phyloP scores from a whole-genome alignment of 2,797 vertebrate genomes.

The Anableps anableps region DNA sequence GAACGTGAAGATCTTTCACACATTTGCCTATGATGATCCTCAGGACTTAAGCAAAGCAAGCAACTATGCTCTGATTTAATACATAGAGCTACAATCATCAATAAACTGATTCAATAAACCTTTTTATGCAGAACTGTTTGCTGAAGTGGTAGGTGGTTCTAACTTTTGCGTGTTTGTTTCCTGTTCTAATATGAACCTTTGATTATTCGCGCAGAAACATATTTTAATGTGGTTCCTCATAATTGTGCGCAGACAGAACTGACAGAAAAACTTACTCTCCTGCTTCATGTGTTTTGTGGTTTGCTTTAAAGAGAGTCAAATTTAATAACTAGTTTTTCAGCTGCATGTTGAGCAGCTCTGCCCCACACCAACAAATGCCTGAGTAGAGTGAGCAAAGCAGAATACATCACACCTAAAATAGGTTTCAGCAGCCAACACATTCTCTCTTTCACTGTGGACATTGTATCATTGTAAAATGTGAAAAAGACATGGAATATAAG shows the following conservation, averaged over 20 bases:
- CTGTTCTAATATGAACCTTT: background rate
- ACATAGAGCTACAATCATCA: background rate
- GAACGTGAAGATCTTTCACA: background rate
- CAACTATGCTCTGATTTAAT: background rate
- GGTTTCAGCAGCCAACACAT: background rate
- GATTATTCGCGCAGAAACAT: background rate
- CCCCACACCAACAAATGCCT: background rate
- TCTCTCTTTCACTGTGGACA: background rate
- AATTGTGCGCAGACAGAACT: background rate
- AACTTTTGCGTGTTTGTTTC: background rate
- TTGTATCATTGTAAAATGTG: background rate
- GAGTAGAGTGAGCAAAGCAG: background rate
- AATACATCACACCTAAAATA: background rate
- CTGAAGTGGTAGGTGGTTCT: background rate
- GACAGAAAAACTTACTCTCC: background rate
- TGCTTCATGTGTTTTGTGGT: background rate
- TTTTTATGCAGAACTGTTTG: background rate
- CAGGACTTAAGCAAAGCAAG: background rate
- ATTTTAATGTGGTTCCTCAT: background rate
- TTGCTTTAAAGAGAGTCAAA: background rate
- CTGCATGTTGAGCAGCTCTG: background rate
- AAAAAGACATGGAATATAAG: background rate
- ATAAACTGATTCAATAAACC: too few species aligned
- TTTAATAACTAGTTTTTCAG: too few species aligned
- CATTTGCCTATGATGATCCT: background rate